phyloP scores from a whole-genome alignment of 1,140 invertebrate genomes.

The Zaprionus davidi region DNA sequence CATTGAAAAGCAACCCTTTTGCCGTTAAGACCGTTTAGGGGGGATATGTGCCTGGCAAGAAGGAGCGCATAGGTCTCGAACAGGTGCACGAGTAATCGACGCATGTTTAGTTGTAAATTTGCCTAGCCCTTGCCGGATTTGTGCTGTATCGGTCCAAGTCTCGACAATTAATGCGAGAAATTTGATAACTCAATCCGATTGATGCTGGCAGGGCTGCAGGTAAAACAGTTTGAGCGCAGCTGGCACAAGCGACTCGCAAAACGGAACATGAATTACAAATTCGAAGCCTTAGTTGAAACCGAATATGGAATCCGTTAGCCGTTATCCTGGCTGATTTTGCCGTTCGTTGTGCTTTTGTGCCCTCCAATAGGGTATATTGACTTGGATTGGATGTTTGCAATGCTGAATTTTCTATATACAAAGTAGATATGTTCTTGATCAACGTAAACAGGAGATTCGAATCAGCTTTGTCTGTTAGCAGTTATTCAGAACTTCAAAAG shows the following conservation, averaged over 20 bases:
- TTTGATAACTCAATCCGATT: constrained; percentile 28
- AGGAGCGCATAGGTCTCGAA: background rate
- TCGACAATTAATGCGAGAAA: constrained; percentile 26
- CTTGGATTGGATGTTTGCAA: no score
- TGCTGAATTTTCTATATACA: no score
- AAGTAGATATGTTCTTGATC: no score
- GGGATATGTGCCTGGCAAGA: background rate
- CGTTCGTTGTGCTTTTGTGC: background rate
- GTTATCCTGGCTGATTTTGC: constrained; percentile 23
- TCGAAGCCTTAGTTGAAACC: background rate
- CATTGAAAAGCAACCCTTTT: constrained; percentile 18
- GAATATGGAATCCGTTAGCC: constrained; percentile 34
- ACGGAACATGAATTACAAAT: constrained; percentile 69
- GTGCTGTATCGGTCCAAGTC: background rate
- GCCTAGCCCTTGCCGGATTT: background rate
- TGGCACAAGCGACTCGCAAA: constrained; percentile 45
- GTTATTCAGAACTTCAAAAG: no score
- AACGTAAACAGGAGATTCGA: no score
- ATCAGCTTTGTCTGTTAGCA: no score
- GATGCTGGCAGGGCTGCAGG: constrained; percentile 14
- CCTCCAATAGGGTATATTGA: no score
- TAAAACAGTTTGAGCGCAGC: constrained; percentile 8
- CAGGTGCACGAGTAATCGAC: background rate
- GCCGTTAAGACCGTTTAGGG: background rate
- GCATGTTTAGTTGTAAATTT: constrained; percentile 3